Evolutionary conservation across 2,797 vertebrate species (phyloP), one percentile per base, ranked within the genome.

Genomic region (Serranus cabrilla): DNA sequence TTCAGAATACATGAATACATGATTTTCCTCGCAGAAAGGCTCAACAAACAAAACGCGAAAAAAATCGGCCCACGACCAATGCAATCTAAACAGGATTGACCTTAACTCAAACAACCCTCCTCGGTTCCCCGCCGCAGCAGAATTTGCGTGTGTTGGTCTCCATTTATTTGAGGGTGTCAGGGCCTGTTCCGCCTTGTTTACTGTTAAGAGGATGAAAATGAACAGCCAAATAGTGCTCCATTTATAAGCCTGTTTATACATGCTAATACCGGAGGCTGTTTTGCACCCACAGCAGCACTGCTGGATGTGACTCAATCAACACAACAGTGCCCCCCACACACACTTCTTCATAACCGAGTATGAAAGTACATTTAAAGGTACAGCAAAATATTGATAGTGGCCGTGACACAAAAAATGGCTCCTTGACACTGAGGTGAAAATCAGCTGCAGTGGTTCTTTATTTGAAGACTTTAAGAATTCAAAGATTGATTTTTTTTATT

Each of bases 231-330:
- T 92, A 92, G 90, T 90, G 87, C 87, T 90, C 88, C 85, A 82
- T 93, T 93, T 91, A 92, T 93, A 94, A 93, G 91, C 91, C 85
- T 93, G 91, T 94, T 93, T 93, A 92, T 93, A 91, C 91, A 91
- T 92, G 89, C 92, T 94, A 93, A 92, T 92, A 91, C 92, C 78
- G 62, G 82, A 84, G 87, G 90, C 86, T 88, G 83, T 82, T 90
- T 86, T 81, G 82, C 83, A 86, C 83, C 90, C 89, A 90, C 89
- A 84, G 86, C 77, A 73, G 60, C 76, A 62, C 84, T 82, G 81
- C 79, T 91, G 84, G 89, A 90, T 90, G 90, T 73, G 82, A 92
- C 84, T 92, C 84, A 92, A 89, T 90, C 89, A 81, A 87, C 85
- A 87, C 86, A 85, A 83, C 82, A 18, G 54, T 79, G 46, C 74